Evolutionary conservation across 2,888 invertebrate genomes (phyloP).

Genomic region (Aporophyla nigra): DNA sequence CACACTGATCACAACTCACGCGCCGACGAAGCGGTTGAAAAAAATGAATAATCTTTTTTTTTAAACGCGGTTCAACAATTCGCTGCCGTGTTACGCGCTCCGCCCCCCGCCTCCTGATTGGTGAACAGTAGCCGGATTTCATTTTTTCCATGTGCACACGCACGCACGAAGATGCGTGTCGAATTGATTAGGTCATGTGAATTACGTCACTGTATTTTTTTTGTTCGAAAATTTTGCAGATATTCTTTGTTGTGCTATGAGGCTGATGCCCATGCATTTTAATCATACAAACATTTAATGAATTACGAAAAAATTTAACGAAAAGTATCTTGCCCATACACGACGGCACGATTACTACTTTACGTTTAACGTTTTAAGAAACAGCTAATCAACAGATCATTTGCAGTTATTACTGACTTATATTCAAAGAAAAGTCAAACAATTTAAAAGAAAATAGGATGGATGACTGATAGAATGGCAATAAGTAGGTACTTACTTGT

Average conservation of each 20-base stretch:
- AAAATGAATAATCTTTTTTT: slow-evolving; percentile 80
- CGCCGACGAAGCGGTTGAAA: slow-evolving; percentile 69
- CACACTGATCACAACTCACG: slow-evolving; percentile 78
- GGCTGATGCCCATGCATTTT: not conserved
- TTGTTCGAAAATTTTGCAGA: not conserved
- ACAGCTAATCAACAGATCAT: not conserved
- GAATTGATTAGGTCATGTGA: slow-evolving; percentile 68
- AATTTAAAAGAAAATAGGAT: not conserved
- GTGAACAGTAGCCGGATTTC: slow-evolving; percentile 84
- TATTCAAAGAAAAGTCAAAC: not conserved
- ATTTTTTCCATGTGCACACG: slow-evolving; percentile 73
- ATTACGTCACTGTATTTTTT: slow-evolving; percentile 39
- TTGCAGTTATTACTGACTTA: not conserved
- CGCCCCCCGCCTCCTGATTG: slow-evolving; percentile 84
- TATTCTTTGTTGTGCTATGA: not conserved
- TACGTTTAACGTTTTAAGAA: not conserved
- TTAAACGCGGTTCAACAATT: slow-evolving; percentile 77
- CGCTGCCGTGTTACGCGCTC: slow-evolving; percentile 88
- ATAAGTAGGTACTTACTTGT: not conserved
- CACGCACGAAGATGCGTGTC: slow-evolving; percentile 65
- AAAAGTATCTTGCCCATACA: not conserved
- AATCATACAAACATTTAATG: not conserved
- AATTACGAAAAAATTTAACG: not conserved
- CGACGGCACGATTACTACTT: too few species aligned
- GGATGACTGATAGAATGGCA: not conserved